Evolutionary conservation across 2,888 invertebrate genomes (phyloP).

Genomic region (Vesta saturnalis): DNA sequence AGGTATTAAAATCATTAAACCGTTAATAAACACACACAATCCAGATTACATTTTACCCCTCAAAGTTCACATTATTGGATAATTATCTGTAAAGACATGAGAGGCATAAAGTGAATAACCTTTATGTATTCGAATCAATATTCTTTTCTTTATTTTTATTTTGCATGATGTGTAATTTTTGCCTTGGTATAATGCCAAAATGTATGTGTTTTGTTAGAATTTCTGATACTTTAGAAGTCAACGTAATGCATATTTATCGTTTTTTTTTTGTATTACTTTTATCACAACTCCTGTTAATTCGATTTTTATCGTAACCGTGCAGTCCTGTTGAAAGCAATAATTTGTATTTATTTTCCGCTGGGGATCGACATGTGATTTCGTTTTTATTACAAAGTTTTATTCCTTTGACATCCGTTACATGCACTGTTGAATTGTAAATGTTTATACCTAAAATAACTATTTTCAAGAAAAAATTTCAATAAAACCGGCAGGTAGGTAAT

Average conservation of each 20-base stretch:
- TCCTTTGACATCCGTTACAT: conserved; percentile 20
- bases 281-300: conserved; percentile 6
- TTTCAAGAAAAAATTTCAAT: neutral
- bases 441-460: conserved; percentile 14
- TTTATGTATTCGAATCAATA: too few relatives aligned
- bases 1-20: too few relatives aligned
- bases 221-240: too few relatives aligned
- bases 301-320: conserved; percentile 29
- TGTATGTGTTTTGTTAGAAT: too few relatives aligned
- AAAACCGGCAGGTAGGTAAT: neutral
- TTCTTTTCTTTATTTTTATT: too few relatives aligned
- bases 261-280: neutral
- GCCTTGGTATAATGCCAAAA: too few relatives aligned
- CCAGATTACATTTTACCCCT: too few relatives aligned
- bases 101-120: too few relatives aligned
- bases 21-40: too few relatives aligned
- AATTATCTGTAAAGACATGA: too few relatives aligned
- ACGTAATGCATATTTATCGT: conserved; percentile 1
- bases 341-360: conserved; percentile 39
- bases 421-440: conserved; percentile 12
- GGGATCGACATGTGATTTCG: conserved; percentile 31
- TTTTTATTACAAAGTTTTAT: conserved; percentile 24
- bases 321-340: conserved; percentile 32
- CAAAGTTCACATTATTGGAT: too few relatives aligned
- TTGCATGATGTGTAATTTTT: too few relatives aligned